These are phyloP conservation scores for Clarias platycephalus DNA, from an alignment of 2,797 vertebrate species.

Conservation along the genomic window DNA sequence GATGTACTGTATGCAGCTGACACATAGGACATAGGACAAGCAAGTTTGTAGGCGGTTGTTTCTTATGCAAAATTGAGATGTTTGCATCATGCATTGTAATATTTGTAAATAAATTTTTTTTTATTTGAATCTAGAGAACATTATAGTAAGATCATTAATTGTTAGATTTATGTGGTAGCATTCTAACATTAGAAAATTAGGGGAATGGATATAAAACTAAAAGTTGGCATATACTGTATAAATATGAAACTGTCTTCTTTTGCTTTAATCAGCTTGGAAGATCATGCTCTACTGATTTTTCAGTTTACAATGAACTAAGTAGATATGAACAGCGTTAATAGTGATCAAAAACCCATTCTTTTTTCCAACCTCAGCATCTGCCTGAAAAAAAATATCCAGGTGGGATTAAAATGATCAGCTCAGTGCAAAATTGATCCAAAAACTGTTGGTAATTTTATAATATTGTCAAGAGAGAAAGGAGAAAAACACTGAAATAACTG, in stretches of 20 bases:
- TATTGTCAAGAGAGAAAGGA: neutral
- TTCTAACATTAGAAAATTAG: neutral
- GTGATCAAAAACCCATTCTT: neutral
- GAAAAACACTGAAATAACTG: neutral
- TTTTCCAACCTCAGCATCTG: neutral
- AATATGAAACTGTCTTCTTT: constrained; percentile 1
- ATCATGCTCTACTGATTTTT: neutral
- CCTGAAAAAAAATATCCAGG: neutral
- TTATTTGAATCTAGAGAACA: neutral
- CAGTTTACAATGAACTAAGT: neutral
- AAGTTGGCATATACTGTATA: neutral
- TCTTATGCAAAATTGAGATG: neutral
- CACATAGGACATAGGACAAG: neutral
- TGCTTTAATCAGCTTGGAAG: neutral
- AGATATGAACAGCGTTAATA: neutral
- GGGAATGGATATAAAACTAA: neutral
- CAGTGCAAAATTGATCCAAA: neutral
- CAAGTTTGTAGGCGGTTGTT: neutral
- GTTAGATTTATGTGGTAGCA: neutral
- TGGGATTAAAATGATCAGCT: neutral
- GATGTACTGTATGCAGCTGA: neutral
- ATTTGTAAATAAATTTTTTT: neutral
- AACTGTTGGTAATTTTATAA: constrained; percentile 7
- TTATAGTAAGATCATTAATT: neutral
- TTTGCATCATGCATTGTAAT: neutral